Evolutionary conservation across 2,888 invertebrate species (phyloP).

Genomic region (Pterostichus niger): DNA sequence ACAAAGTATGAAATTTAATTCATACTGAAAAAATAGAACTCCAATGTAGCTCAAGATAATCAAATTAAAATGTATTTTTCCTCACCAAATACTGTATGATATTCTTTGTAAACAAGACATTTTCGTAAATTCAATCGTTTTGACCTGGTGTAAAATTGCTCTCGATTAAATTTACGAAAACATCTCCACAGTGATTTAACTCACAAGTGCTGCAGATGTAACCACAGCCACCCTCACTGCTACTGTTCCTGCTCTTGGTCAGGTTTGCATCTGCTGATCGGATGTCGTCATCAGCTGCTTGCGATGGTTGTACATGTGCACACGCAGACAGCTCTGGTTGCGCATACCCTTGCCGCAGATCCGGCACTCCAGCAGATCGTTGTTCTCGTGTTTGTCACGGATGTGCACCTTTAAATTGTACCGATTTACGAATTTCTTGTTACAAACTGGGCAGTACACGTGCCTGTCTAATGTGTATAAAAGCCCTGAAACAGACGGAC

Average conservation of each 20-base stretch:
- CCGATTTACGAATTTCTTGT: slow-evolving; percentile 83
- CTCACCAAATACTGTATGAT: no score
- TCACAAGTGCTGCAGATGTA: neutral
- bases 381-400: slow-evolving; percentile 85
- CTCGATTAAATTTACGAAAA: no score
- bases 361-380: slow-evolving; percentile 83
- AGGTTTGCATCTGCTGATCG: slow-evolving; percentile 50
- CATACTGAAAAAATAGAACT: no score
- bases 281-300: slow-evolving; percentile 76
- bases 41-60: no score
- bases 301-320: slow-evolving; percentile 84
- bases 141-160: no score
- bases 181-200: no score
- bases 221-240: slow-evolving; percentile 3
- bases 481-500: slow-evolving; percentile 67
- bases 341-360: slow-evolving; percentile 85
- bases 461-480: slow-evolving; percentile 76
- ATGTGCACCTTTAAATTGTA: slow-evolving; percentile 87
- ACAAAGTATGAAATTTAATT: no score
- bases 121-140: no score
- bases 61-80: no score
- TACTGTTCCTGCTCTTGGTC: slow-evolving; percentile 1
- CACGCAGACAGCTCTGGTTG: slow-evolving; percentile 82
- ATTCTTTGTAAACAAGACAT: no score
- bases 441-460: slow-evolving; percentile 83